Conservation (phyloP, 2,797 vertebrate species). For the Otolemur crassicaudatus region DNA sequence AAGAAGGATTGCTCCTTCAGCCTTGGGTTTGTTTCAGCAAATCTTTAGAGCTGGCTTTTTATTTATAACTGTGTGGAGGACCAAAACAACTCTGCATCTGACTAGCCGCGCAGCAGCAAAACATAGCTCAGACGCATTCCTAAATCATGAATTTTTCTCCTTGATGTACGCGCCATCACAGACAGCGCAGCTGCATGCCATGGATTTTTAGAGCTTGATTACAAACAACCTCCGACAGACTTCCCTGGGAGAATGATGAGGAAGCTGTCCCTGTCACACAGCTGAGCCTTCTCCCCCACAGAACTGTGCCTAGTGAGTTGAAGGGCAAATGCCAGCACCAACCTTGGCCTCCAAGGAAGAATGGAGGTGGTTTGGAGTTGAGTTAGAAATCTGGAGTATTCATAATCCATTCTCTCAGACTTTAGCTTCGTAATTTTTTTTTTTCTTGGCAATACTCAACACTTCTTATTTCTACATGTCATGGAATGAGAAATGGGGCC, state of each 20-base stretch:
- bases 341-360: background rate
- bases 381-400: background rate
- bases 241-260: background rate
- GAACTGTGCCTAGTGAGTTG: background rate
- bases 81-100: conserved; percentile 60
- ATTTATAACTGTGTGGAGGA: conserved; percentile 66
- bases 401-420: background rate
- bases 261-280: background rate
- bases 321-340: background rate
- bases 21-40: conserved; percentile 60
- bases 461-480: background rate
- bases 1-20: conserved; percentile 57
- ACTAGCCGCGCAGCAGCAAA: conserved; percentile 44
- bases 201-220: conserved; percentile 58
- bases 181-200: conserved; percentile 69
- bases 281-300: background rate
- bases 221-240: conserved; percentile 51
- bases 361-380: background rate
- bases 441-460: background rate
- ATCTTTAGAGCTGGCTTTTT: conserved; percentile 55
- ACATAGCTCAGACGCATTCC: conserved; percentile 46
- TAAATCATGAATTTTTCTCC: conserved; percentile 63
- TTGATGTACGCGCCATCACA: conserved; percentile 61
- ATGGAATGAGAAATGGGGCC: background rate
- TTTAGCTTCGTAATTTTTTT: background rate